Base-by-base conservation (phyloP, 2,797 vertebrate species). In the Cuniculus paca region DNA sequence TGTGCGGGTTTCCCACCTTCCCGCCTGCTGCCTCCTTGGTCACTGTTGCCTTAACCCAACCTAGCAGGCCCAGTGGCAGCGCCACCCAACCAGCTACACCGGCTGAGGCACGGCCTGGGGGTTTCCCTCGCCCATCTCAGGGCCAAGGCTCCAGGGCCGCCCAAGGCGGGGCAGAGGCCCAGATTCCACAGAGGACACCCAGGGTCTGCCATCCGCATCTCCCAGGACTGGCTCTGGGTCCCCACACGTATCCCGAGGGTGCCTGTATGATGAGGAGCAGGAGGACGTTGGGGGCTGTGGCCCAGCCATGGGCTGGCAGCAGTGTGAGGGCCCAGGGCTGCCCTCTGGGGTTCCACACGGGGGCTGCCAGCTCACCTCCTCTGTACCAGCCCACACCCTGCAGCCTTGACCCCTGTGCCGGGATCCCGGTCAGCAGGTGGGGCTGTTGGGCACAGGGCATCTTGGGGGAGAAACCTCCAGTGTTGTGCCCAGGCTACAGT, bases 191-290 rank as follows among this genome's bases (percentile, higher is more conserved):
- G 39, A 54, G 54, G 52, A 39, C 45, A 16, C 52, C 36, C 11
- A 4, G 26, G 78, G 31, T 19, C 42, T 13, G 24, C 39, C 20
- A 0, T 12, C 36, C 31, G 1, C 20, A 28, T 6, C 81, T 52
- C 36, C 48, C 10, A 13, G 65, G 12, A 28, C 50, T 6, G 36
- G 22, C 36, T 34, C 34, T 0, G 1, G 4, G 24, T n/a, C 54
- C 70, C 34, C n/a, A 0, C 1, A 3, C 0, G 0, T 0, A 11
- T 54, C 61, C 88, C 4, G n/a, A n/a, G 56, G 48, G 2, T 11
- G 22, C 45, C 31, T 24, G 16, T 34, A 6, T 17, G 24, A 31
- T 1, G 0, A 20, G 65, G 45, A n/a, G 2, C 0, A 19, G 39
- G 82, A 42, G 50, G 20, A 8, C 0, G 7, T 39, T 14, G 11